Base-by-base conservation (phyloP, 2,113 vertebrate genomes). In the Coregonus clupeaformis region DNA sequence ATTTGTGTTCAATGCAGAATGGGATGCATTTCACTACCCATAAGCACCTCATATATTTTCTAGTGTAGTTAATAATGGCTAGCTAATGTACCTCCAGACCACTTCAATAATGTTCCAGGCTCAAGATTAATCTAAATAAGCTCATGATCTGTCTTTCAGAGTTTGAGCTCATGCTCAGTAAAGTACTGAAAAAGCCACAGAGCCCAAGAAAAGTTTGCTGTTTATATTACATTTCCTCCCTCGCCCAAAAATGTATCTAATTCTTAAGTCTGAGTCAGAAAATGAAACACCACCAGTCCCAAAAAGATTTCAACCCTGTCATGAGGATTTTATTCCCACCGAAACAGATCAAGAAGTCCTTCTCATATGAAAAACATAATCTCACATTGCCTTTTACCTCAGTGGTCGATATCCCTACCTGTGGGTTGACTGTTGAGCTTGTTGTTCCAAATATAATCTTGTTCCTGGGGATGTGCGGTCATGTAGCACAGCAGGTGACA, bases 401-500 rank as follows among this genome's bases (percentile, higher is more conserved):
- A 25, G 9, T 36, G n/a, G 22, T 24, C 6, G 62, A 64, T 64
- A 27, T 13, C 4, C 24, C 25, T 25, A 64, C 49, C 49, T 55
- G 49, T 55, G 62, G 11, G 9, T 64, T 29, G 62, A n/a, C 62
- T 64, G 11, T 64, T 29, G 32, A 36, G 14, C 42, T 9, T 16
- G 14, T 2, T 5, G 18, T n/a, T 52, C 52, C 73, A 9, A 71
- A 60, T 69, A 63, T 49, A n/a, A 20, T 60, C 69, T 11, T 66
- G 55, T 32, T 57, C 24, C 72, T 57, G 16, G 36, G 27, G 57
- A 52, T 72, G n/a, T 12, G 12, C 45, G 32, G n/a, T 59, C 45
- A 32, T 60, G 25, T 52, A 63, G 67, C 69, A 59, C 47, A 74
- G 73, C 72, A 82, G 70, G 65, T 80, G 64, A 76, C 36, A 1